Evolutionary conservation across 2,797 vertebrate species (phyloP).

Genomic region (Orestias chungarensis): DNA sequence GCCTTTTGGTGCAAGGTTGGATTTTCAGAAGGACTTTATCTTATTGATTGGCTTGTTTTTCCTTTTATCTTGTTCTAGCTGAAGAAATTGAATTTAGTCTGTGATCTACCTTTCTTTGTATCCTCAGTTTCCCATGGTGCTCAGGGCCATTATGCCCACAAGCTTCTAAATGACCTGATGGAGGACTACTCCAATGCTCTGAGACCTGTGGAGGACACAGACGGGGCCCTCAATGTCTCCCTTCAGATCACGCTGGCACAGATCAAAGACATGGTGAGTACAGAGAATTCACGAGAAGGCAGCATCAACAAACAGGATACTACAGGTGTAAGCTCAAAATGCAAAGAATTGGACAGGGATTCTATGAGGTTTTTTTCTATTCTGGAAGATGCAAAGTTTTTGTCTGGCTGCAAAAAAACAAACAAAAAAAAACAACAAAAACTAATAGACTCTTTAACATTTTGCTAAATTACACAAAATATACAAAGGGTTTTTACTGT

Average conservation of each 20-base stretch:
- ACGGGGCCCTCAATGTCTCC: constrained; percentile 92
- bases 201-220: constrained; percentile 95
- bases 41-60: constrained; percentile 8
- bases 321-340: neutral
- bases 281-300: constrained; percentile 13
- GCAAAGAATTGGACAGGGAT: neutral
- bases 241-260: constrained; percentile 96
- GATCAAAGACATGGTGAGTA: constrained; percentile 97
- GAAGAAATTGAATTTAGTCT: neutral
- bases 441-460: too few relatives aligned
- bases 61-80: neutral
- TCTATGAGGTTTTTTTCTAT: neutral
- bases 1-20: constrained; percentile 78
- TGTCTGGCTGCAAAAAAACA: neutral
- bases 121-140: constrained; percentile 83
- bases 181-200: constrained; percentile 92
- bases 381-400: neutral
- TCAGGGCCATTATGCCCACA: constrained; percentile 91
- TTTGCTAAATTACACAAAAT: too few relatives aligned
- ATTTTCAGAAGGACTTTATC: constrained; percentile 24
- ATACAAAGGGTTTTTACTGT: too few relatives aligned
- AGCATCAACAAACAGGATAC: neutral
- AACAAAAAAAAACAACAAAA: neutral
- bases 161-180: constrained; percentile 91
- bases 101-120: constrained; percentile 7